Evolutionary conservation across 2,888 invertebrate genomes (phyloP), one percentile per base, ranked within the genome.

Genomic region (Leistus spinibarbis): DNA sequence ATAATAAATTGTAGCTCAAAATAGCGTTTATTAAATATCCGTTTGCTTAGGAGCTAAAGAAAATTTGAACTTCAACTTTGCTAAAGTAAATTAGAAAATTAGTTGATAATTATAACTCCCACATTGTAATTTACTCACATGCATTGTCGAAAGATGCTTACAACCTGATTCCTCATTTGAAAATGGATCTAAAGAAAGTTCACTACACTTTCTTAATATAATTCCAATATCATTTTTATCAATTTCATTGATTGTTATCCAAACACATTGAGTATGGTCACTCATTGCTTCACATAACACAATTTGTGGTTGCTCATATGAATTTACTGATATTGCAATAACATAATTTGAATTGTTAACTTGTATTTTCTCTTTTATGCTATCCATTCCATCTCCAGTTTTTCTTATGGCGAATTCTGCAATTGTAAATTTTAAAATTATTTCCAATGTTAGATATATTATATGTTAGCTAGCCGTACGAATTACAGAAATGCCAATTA

Each of bases 221-320:
- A 66, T 40, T 66, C 20, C 64, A 27, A 19, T 19, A 57, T 27
- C 10, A 27, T 27, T 24, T 2, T 23, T 4, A 9, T 64, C 7
- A 53, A 20, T 53, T 53, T 53, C 20, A 20, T 66, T 60, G n/a
- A 69, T 69, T 27, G 19, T 10, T 22, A 60, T 17, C 69, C 69
- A 69, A 16, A 40, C 57, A 27, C 69, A 69, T 69, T 69, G 23
- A 0, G 20, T 20, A 7, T 4, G 9, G 10, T 57, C 1, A 1
- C n/a, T 19, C 23, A 17, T 16, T 19, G 20, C 22, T 24, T 56
- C 20, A n/a, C 69, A 69, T 4, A 69, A 60, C 5, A 57, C 20
- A 17, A 69, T 60, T 4, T 69, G 60, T 19, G 69, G 69, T 24
- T 68, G 17, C 0, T 68, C 17, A 17, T 68, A 54, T 2, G 68